Conservation (phyloP, 1,140 invertebrate genomes). For the Oryctes rhinoceros region DNA sequence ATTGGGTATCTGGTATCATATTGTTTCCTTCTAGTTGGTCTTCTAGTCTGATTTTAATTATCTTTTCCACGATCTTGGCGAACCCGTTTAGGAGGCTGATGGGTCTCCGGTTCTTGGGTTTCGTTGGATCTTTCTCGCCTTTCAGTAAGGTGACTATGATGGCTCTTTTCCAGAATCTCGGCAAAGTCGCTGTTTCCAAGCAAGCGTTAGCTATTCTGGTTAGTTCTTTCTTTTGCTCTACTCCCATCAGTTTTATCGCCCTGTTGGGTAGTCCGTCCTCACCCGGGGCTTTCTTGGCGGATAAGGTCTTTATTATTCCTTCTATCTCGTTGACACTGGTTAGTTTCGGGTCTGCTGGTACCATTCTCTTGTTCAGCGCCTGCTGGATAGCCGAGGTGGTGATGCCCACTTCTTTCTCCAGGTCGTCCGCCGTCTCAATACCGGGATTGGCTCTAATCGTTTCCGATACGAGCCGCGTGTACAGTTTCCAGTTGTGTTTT, state of each 20-base stretch:
- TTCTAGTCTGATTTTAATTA: background rate
- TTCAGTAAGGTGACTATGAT: constrained; percentile 3
- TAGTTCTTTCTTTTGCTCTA: background rate
- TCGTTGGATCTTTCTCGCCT: constrained; percentile 14
- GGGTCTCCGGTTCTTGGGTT: too few species aligned
- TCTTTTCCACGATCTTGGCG: background rate
- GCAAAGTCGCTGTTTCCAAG: background rate
- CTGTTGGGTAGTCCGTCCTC: too few species aligned
- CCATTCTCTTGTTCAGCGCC: too few species aligned
- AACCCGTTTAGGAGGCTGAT: background rate
- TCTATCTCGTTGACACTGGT: background rate
- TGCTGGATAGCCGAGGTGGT: too few species aligned
- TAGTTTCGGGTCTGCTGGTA: too few species aligned
- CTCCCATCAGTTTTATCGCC: constrained; percentile 11
- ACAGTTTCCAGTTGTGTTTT: too few species aligned
- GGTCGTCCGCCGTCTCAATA: too few species aligned
- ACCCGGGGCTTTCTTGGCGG: constrained; percentile 50
- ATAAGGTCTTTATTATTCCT: too few species aligned
- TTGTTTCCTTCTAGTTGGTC: background rate
- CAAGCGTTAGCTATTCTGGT: background rate
- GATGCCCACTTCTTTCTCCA: too few species aligned
- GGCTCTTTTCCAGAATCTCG: constrained; percentile 3
- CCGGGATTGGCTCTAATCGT: too few species aligned
- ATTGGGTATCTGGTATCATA: too few species aligned
- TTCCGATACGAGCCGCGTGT: too few species aligned